Evolutionary conservation across 2,888 invertebrate genomes (phyloP).

Genomic region (Theretra japonica): DNA sequence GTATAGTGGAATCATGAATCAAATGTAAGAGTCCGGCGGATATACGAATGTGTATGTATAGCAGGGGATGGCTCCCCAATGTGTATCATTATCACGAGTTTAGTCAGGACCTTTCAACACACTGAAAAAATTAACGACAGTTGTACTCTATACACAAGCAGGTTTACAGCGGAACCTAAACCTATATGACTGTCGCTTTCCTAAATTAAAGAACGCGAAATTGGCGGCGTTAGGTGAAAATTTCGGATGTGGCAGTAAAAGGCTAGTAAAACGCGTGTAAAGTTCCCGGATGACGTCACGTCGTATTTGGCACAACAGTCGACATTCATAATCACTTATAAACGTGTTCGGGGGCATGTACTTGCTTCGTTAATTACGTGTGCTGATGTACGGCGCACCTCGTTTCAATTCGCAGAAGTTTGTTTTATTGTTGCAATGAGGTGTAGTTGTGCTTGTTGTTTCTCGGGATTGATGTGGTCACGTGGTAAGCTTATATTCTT

Average conservation of each 20-base stretch:
- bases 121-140: too few relatives aligned
- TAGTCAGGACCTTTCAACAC: too few relatives aligned
- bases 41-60: too few relatives aligned
- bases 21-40: too few relatives aligned
- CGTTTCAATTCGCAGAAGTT: background rate
- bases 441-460: background rate
- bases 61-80: too few relatives aligned
- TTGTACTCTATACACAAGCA: background rate
- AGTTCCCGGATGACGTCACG: background rate
- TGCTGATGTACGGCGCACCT: background rate
- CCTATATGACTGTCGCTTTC: background rate
- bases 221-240: slow-evolving; percentile 7
- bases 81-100: too few relatives aligned
- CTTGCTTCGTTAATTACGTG: background rate
- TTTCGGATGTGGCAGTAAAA: slow-evolving; percentile 20
- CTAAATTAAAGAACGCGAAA: slow-evolving; percentile 3
- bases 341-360: background rate
- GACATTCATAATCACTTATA: slow-evolving; percentile 1
- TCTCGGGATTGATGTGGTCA: too few relatives aligned
- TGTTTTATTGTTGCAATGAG: background rate
- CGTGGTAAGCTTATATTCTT: too few relatives aligned
- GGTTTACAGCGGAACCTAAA: background rate
- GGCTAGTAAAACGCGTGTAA: background rate
- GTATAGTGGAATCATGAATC: too few relatives aligned
- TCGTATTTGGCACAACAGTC: slow-evolving; percentile 15